Evolutionary conservation across 2,888 invertebrate genomes (phyloP), one percentile per base, ranked within the genome.

Genomic region (Eristalis tenax): DNA sequence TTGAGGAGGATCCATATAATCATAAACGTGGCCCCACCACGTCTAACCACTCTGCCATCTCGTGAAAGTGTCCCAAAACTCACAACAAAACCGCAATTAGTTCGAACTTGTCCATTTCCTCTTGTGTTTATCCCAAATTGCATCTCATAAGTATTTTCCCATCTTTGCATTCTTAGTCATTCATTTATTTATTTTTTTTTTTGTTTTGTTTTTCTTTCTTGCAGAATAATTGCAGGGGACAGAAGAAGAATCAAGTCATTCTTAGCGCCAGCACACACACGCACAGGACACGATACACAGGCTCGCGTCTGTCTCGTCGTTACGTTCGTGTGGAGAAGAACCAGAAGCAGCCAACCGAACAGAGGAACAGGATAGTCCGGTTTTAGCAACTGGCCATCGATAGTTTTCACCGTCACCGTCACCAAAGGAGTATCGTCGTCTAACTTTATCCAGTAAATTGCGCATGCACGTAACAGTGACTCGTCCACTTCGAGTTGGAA

Each of bases 321-420:
- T 13, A 40, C 40, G 40, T 15, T 5, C 43, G 6, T n/a, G 43
- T 6, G n/a, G 1, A 50, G 57, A 43, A 73, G 11, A 66, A 43
- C 5, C 57, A 22, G n/a, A 71, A 57, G 57, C 35, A 56, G 26
- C 70, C 50, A 61, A 50, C 66, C 35, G 4, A n/a, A n/a, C n/a
- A n/a, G n/a, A n/a, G 59, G n/a, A 79, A 86, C 86, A 83, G 86
- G 86, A 86, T 71, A 71, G 82, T 86, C 86, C 86, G 82, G 86
- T 86, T 86, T 81, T 61, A 23, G 32, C 50, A 32, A 73, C 73
- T 66, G 61, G 59, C 23, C 73, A 26, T 26, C 50, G 15, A 81
- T 26, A 22, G 70, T 68, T 83, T 83, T 83, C 83, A 83, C 68
- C 68, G 65, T 15, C 18, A 10, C 59, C 23, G 18, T 26, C 26